Base-by-base conservation (phyloP, 2,888 invertebrate genomes). In the Drosophila antonietae region DNA sequence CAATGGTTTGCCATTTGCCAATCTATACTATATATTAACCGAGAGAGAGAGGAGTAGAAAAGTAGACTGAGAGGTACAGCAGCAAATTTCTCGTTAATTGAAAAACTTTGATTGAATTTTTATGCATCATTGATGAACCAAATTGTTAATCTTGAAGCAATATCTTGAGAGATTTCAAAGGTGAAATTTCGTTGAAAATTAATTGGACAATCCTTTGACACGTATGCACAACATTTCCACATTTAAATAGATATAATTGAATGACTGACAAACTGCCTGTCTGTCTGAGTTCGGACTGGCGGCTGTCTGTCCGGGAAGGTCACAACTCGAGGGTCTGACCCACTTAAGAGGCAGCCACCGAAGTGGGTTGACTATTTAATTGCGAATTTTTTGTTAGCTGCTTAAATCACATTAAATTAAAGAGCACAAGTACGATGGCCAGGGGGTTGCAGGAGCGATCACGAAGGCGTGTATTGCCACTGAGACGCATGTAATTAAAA, bases 401-500 rank as follows among this genome's bases (percentile, higher is more conserved):
- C 55, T 75, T 73, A 65, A 83, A 79, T 81, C 63, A 74, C 70
- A 78, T 83, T 79, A 66, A 83, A 83, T 73, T 71, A 75, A 80
- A 75, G 73, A 69, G 71, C 57, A 56, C 64, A 57, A 31, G n/a
- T 53, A 39, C 39, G 47, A 20, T 28, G 43, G 51, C 37, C 14
- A 15, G 37, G 37, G 37, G 15, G 37, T 15, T 14, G 37, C 46
- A 35, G 39, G 28, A 43, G 37, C 15, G 23, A 41, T 35, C n/a
- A 57, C 14, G n/a, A 28, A 28, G 47, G 53, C 52, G 53, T 65
- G 57, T 43, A 61, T 68, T 68, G 78, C 81, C 68, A 78, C 75
- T 71, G 75, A 82, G 80, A 87, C 78, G 80, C 80, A 74, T 70
- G 83, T 82, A 87, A 83, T 83, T 83, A 83, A 83, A 83, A 83